Evolutionary conservation across 2,113 vertebrate species (phyloP), one percentile per base, ranked within the genome.

Genomic region (Colistium nudipinnis): DNA sequence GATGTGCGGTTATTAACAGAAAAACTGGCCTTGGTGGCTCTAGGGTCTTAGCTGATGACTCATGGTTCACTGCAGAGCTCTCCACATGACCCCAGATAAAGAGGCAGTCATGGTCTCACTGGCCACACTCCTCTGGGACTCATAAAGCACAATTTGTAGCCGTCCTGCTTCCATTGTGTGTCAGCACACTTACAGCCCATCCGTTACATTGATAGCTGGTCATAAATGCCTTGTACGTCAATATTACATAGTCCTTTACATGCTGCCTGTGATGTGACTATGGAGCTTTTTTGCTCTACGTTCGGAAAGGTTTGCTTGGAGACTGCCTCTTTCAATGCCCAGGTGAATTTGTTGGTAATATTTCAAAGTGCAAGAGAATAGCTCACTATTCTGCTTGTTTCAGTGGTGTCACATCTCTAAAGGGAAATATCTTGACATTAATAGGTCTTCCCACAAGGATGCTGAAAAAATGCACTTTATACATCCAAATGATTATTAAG

Each of bases 141-240:
- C 70, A 76, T 86, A 68, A 83, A 84, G 68, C 66, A 79, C 66
- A 64, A 60, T 87, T 66, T 84, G 75, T 81, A 72, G 83, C 77
- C 62, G 80, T 64, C 16, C 60, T 68, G 66, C 74, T 70, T 84
- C 85, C 57, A 82, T 84, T 85, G 82, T 89, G 78, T 85, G 84
- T 86, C 82, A 77, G 44, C 68, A 84, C 66, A 76, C 78, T 87
- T 87, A 74, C 61, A 52, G 74, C 59, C 71, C 72, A 85, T 90
- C 73, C 84, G 64, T 83, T 83, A 82, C 77, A 71, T 65, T 85
- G 82, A 81, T 80, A 70, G 70, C 70, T 47, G 62, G 45, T 62
- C 74, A 84, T 81, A 83, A 84, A 88, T 70, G 70, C 54, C 62
- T 76, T 51, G 51, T 81, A 41, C 81, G 85, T 86, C 83, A 77